A percentile compares a stretch with the other conserved stretches of the same genome.
phyloP scores from a whole-genome alignment of 2,113 vertebrate species.

The Silurus asotus region DNA sequence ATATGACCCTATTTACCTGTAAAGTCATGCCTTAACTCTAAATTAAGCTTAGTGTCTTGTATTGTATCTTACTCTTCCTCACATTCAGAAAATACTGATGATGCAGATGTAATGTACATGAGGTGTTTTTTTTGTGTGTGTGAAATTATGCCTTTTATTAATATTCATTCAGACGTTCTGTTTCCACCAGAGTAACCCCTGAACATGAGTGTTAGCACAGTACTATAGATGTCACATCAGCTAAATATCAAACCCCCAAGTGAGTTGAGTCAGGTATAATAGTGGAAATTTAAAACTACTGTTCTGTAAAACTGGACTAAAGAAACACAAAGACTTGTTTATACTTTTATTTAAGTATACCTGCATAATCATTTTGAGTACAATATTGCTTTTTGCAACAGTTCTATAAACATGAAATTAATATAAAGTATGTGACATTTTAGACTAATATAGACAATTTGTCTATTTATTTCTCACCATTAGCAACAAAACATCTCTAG shows the following conservation, averaged over 20 bases:
- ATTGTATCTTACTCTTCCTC: neutral
- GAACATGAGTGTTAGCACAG: neutral
- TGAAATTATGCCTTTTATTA: neutral
- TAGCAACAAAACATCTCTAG: neutral
- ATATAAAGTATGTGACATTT: neutral
- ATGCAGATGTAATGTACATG: neutral
- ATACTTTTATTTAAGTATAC: too few species aligned
- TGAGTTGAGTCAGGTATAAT: constrained; percentile 15
- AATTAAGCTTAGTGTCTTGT: neutral
- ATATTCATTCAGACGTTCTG: neutral
- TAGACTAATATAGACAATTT: neutral
- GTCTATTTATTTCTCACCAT: neutral
- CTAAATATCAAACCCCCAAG: neutral
- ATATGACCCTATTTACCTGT: neutral
- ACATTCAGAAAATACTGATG: neutral
- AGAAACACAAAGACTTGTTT: neutral
- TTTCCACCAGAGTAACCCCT: neutral
- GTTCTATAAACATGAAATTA: neutral
- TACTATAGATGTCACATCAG: neutral
- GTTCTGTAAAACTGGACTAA: neutral
- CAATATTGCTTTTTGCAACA: neutral
- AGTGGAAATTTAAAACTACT: neutral
- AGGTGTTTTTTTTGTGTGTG: neutral
- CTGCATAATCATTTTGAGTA: too few species aligned
- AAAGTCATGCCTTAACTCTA: neutral